Evolutionary conservation across 2,888 invertebrate genomes (phyloP).

Genomic region (Pedicia rivosa): DNA sequence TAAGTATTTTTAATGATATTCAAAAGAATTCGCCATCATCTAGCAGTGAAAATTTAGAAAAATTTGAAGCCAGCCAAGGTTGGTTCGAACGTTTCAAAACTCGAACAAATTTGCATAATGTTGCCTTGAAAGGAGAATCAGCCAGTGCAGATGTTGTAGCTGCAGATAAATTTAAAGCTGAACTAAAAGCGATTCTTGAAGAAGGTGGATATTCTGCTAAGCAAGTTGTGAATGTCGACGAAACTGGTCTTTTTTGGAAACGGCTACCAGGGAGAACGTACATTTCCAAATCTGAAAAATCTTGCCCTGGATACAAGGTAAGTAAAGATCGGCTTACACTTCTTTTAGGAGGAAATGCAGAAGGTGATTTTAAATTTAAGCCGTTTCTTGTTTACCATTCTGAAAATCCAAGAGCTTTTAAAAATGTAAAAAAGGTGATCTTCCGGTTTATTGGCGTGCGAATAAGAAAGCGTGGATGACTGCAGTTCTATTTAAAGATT

Average conservation of each 20-base stretch:
- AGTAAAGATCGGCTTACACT: not conserved
- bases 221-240: slow-evolving; percentile 8
- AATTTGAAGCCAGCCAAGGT: not conserved
- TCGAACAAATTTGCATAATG: slow-evolving; percentile 6
- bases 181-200: slow-evolving; percentile 9
- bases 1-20: slow-evolving; percentile 7
- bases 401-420: too few species aligned
- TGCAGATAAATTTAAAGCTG: slow-evolving; percentile 3
- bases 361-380: slow-evolving; percentile 3
- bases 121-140: slow-evolving; percentile 7
- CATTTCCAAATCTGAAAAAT: slow-evolving; percentile 3
- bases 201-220: slow-evolving; percentile 9
- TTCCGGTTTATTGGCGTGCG: slow-evolving; percentile 1
- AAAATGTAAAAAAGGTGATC: too few species aligned
- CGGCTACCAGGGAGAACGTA: slow-evolving; percentile 6
- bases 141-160: slow-evolving; percentile 7
- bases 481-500: slow-evolving; percentile 2
- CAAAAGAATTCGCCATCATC: slow-evolving; percentile 6
- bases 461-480: too few species aligned
- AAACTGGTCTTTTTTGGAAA: slow-evolving; percentile 8
- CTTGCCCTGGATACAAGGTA: not conserved
- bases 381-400: slow-evolving; percentile 1
- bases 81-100: slow-evolving; percentile 7
- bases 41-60: not conserved
- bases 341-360: slow-evolving; percentile 2